phyloP scores from a whole-genome alignment of 2,888 invertebrate genomes.

The Polylopha cassiicola region DNA sequence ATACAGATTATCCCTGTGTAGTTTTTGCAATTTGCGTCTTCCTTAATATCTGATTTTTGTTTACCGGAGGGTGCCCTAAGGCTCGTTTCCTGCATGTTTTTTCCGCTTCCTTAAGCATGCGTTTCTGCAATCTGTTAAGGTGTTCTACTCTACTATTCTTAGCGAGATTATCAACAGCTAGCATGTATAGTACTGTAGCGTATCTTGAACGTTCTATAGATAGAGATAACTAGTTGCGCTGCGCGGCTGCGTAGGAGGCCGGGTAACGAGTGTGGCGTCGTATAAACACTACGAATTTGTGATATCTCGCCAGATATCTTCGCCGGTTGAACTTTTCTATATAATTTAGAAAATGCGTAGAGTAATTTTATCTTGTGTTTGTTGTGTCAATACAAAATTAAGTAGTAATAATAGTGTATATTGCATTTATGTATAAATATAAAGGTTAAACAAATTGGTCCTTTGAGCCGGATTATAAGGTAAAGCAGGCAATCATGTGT shows the following conservation, averaged over 20 bases:
- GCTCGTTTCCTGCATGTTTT: conserved; percentile 27
- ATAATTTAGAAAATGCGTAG: too few relatives aligned
- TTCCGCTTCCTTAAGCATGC: conserved; percentile 27
- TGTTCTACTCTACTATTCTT: conserved; percentile 32
- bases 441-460: too few relatives aligned
- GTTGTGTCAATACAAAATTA: too few relatives aligned
- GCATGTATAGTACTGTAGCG: conserved; percentile 26
- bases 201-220: conserved; percentile 24
- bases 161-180: conserved; percentile 30
- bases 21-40: too few relatives aligned
- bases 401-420: too few relatives aligned
- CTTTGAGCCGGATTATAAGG: too few relatives aligned
- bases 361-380: too few relatives aligned
- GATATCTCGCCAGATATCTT: conserved; percentile 1
- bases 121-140: conserved; percentile 27
- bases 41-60: too few relatives aligned
- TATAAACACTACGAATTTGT: conserved; percentile 10
- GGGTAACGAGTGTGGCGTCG: conserved; percentile 26
- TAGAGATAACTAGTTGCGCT: conserved; percentile 41
- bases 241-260: conserved; percentile 32
- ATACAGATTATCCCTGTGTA: too few relatives aligned
- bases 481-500: too few relatives aligned
- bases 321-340: too few relatives aligned
- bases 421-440: too few relatives aligned
- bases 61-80: conserved; percentile 5